Base-by-base conservation (phyloP, 1,140 invertebrate genomes). In the Hycleus phaleratus region DNA sequence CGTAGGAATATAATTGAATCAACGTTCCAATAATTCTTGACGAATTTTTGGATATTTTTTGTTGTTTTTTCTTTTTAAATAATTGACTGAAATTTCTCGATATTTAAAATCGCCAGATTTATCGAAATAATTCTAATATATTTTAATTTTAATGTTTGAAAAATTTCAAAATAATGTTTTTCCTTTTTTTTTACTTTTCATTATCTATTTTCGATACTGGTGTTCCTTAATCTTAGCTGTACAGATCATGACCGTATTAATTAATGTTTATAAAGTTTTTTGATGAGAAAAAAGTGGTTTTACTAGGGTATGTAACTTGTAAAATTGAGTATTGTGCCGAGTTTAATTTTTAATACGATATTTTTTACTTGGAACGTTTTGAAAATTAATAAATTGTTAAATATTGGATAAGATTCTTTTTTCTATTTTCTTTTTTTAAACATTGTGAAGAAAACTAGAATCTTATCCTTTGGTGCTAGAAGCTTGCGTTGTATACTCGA, bases 181-280 rank as follows among this genome's bases (percentile, higher is more conserved):
- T 5, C 7, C 7, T 26, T 45, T 53, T 50, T 50, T 45, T 53
- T 53, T 26, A 45, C 5, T 52, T 44, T 40, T 52, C 43, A 45
- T 32, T 2, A 26, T 45, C n/a, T 10, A 44, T 45, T 53, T 53
- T 53, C 49, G 38, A 53, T 53, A 53, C 51, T 53, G 51, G 51
- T 53, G 51, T 53, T 53, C 51, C 51, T 53, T 53, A 53, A 53
- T 53, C 44, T 53, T 53, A 53, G 51, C 51, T 53, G 51, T 53
- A 53, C 26, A 53, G 44, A 53, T 18, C 51, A 53, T 53, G 51
- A 53, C 51, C 51, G 38, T 53, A 53, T 45, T 32, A 45, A 53
- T 53, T 26, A 53, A 45, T 53, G 51, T 53, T 45, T 53, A 25
- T 53, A 53, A 53, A 52, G 18, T 18, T 32, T 5, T 5, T 32